Conservation (phyloP, 2,113 vertebrate species). For the Callipepla squamata region DNA sequence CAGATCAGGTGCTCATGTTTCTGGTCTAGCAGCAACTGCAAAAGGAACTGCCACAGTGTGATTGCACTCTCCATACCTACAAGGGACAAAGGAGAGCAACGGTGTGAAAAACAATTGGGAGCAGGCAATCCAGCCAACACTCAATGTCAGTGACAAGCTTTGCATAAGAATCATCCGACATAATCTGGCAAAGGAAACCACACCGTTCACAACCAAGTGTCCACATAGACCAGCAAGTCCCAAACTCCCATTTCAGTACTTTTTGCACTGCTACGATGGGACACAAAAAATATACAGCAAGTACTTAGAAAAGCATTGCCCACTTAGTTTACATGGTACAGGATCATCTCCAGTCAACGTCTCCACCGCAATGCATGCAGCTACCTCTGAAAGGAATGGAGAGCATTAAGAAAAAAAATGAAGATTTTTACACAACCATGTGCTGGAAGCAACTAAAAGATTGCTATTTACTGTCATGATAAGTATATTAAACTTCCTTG, state of each 20-base stretch:
- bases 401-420: fast-evolving
- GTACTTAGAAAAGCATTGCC: neutral
- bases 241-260: neutral
- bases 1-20: conserved; percentile 96
- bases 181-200: neutral
- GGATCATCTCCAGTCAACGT: neutral
- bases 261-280: neutral
- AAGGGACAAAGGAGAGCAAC: conserved; percentile 39
- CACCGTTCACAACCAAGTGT: neutral
- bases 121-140: neutral
- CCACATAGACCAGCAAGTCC: neutral
- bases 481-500: fast-evolving
- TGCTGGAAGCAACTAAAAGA: neutral
- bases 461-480: neutral
- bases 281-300: neutral
- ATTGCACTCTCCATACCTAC: conserved; percentile 98
- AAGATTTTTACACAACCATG: neutral
- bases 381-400: neutral
- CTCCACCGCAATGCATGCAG: neutral
- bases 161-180: neutral
- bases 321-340: neutral
- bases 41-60: conserved; percentile 98
- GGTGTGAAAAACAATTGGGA: conserved; percentile 41
- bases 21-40: conserved; percentile 96
- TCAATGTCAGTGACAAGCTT: neutral